A percentile compares a stretch with the other conserved stretches of the same genome.
Conservation (phyloP, 2,113 vertebrate genomes). For the Elgaria multicarinata region DNA sequence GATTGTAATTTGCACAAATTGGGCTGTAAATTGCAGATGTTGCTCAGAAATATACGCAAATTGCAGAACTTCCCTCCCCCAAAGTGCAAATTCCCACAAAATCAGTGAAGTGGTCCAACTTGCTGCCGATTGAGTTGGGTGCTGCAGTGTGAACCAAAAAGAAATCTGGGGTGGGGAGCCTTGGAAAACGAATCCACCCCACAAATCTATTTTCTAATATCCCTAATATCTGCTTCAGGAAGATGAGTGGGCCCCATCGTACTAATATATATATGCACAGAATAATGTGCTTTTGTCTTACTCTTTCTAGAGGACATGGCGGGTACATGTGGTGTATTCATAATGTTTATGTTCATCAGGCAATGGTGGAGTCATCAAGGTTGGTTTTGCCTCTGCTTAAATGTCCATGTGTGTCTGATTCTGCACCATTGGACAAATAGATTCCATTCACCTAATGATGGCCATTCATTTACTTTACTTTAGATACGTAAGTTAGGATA, state of each 20-base stretch:
- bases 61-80: too few relatives aligned
- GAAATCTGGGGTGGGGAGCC: too few relatives aligned
- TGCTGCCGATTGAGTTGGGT: too few relatives aligned
- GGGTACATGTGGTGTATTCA: not conserved
- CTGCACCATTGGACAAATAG: not conserved
- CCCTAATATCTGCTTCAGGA: not conserved
- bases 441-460: not conserved
- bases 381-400: not conserved
- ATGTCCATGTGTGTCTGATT: not conserved
- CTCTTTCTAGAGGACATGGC: not conserved
- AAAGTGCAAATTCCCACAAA: too few relatives aligned
- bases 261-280: not conserved
- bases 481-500: conserved; percentile 32
- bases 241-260: not conserved
- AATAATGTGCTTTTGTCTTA: not conserved
- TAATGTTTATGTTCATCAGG: not conserved
- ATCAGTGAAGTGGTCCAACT: too few relatives aligned
- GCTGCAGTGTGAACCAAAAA: too few relatives aligned
- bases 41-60: too few relatives aligned
- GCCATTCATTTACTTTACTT: conserved; percentile 41
- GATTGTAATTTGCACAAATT: too few relatives aligned
- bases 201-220: too few relatives aligned
- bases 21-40: too few relatives aligned
- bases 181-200: too few relatives aligned
- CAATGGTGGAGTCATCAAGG: not conserved